A percentile compares a stretch with the other conserved stretches of the same genome.
Conservation (phyloP, 92 coral and sea anemone species). For the Parazoanthus swiftii region DNA sequence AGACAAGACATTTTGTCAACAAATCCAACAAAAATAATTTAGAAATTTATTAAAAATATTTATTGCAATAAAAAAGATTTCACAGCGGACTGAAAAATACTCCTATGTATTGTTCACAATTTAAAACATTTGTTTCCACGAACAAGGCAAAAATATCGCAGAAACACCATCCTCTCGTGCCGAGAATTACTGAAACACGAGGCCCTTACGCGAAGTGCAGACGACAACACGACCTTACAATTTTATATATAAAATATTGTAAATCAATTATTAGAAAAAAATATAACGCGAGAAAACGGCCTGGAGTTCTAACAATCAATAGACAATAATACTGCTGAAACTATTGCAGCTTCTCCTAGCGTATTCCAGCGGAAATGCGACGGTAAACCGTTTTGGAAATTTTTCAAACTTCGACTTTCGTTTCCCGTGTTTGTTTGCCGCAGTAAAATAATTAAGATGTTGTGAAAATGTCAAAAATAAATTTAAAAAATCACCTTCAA, state of each 20-base stretch:
- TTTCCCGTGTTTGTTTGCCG: slow-evolving; percentile 71
- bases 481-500: slow-evolving; percentile 59
- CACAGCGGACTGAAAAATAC: not conserved
- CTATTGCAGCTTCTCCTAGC: slow-evolving; percentile 29
- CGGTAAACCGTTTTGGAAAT: slow-evolving; percentile 10
- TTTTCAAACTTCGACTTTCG: slow-evolving; percentile 10
- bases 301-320: not conserved
- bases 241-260: not conserved
- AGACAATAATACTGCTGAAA: not conserved
- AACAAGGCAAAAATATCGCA: not conserved
- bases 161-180: not conserved
- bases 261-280: slow-evolving; percentile 26
- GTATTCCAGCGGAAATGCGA: not conserved
- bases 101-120: not conserved
- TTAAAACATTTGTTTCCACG: not conserved
- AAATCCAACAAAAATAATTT: slow-evolving; percentile 24
- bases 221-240: not conserved
- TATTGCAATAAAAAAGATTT: slow-evolving; percentile 11
- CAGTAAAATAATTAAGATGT: slow-evolving; percentile 72
- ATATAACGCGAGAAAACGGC: not conserved
- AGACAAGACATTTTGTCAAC: slow-evolving; percentile 29
- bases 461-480: slow-evolving; percentile 60
- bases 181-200: slow-evolving; percentile 14
- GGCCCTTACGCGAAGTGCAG: not conserved
- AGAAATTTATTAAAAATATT: slow-evolving; percentile 37